phyloP scores from a whole-genome alignment of 2,888 invertebrate genomes.

The Andrena dorsata region DNA sequence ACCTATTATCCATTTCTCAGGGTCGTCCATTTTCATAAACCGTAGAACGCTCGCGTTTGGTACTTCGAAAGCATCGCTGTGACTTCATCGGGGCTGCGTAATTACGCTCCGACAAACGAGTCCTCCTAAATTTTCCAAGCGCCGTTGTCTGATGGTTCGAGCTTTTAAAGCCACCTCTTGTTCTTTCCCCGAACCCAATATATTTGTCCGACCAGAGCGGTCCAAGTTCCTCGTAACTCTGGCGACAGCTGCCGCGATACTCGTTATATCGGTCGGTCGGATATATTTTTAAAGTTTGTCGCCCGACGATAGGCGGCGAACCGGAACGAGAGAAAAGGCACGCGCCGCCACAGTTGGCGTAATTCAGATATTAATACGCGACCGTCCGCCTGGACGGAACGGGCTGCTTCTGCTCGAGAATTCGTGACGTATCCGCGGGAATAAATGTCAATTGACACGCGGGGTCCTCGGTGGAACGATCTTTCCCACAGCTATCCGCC shows the following conservation, averaged over 20 bases:
- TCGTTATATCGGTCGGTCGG: slow-evolving; percentile 3
- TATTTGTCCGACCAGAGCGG: not conserved
- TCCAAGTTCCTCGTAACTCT: slow-evolving; percentile 1
- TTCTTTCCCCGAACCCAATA: not conserved
- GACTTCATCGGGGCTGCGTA: too few species aligned
- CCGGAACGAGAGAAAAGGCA: slow-evolving; percentile 40
- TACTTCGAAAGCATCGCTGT: too few species aligned
- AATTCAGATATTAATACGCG: slow-evolving; percentile 64
- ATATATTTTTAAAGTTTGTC: slow-evolving; percentile 51
- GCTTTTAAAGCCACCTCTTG: not conserved
- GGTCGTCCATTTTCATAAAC: not conserved
- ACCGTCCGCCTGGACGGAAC: slow-evolving; percentile 31
- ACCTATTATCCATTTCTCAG: not conserved
- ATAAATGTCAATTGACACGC: slow-evolving; percentile 77
- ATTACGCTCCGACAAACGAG: not conserved
- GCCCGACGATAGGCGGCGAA: slow-evolving; percentile 19
- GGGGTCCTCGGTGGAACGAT: slow-evolving; percentile 66
- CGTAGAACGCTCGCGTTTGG: not conserved
- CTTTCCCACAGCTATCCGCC: slow-evolving; percentile 64
- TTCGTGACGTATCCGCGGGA: slow-evolving; percentile 69
- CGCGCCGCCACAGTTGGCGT: slow-evolving; percentile 51
- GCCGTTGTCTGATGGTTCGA: not conserved
- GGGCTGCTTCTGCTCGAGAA: slow-evolving; percentile 53
- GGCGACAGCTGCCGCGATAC: slow-evolving; percentile 34
- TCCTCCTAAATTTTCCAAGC: not conserved